Evolutionary conservation across 1,140 invertebrate genomes (phyloP), one percentile per base, ranked within the genome.

Genomic region (Aporrectodea caliginosa): DNA sequence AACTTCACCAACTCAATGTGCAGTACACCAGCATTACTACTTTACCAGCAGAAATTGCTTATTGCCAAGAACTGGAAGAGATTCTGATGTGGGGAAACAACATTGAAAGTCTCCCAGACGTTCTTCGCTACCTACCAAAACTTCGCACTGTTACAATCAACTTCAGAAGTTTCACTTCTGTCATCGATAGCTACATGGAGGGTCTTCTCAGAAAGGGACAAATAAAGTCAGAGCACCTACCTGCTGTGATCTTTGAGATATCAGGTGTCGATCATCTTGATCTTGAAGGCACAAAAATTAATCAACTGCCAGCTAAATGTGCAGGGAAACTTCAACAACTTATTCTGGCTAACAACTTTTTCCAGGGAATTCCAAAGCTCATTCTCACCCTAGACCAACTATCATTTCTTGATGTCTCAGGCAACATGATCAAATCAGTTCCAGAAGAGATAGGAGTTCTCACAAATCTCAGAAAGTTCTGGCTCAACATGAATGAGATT

Each of bases 141-240:
- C 81, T 88, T 71, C 80, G 83, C 68, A 83, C 83, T 22, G 72
- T 88, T 27, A 83, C 84, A 30, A 82, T 88, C 14, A 88, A 88
- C 81, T 87, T 85, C 77, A 83, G 85, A 35, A 86, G 83, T 77
- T 88, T 88, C 81, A 84, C 84, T 76, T 78, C 81, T 1, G 82
- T 85, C 35, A 83, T 88, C 6, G 88, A 88, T 78, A 81, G 82
- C 6, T 87, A 88, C 81, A 86, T 86, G 84, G 85, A 85, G 76
- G 81, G 79, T 35, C 82, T 88, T 31, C 80, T 88, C 35, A 82
- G 83, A 70, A 87, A 86, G 80, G 86, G 87, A 31, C 86, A 89
- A 82, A 85, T 89, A 22, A 85, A 84, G 43, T 88, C 87, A 0
- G 87, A 89, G 81, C 87, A 88, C 79, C 85, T 89, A 69, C 88